Evolutionary conservation across 2,888 invertebrate species (phyloP), one percentile per base, ranked within the genome.

Genomic region (Scaptomyza parva): DNA sequence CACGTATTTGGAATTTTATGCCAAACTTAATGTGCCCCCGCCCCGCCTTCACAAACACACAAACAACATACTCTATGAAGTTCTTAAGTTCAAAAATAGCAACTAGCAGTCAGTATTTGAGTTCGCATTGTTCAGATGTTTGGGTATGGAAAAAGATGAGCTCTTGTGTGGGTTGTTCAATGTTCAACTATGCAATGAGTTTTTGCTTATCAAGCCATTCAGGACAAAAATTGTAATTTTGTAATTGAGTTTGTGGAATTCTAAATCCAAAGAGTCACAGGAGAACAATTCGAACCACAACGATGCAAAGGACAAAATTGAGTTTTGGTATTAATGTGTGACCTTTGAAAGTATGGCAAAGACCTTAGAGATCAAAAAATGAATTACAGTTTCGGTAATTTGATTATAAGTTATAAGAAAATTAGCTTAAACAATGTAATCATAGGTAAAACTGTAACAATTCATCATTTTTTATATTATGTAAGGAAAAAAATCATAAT

Each of bases 1-100:
- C 70, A 72, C 76, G 70, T 75, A 77, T 75, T 81, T 75, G 68
- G 63, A 78, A 73, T 72, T 70, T 70, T 64, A 72, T 81, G 65
- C 63, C 68, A 57, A 72, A 70, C 78, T 68, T 67, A 84, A 81
- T 68, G 67, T 52, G 45, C 50, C 47, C 2, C 44, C 57, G 67
- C 50, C 43, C 50, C 47, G 3, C 44, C 57, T n/a, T 14, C 37
- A 22, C 39, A 33, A 12, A 30, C 30, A 4, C n/a, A 4, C 30
- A 30, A 0, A 30, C n/a, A 30, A n/a, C 12, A 33, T 14, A 35
- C 8, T 35, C 26, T n/a, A 14, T 43, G 41, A 67, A 55, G 44
- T 68, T 58, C 68, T 61, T 71, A 44, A 67, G 62, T 61, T 73
- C 59, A 59, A 61, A 78, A 70, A 77, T 77, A 61, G 39, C 57